Percentiles rank a stretch among this genome's conserved stretches.
These are phyloP conservation scores for Sebastolobus altivelis DNA, from an alignment of 2,797 vertebrate genomes.

Conservation along the genomic window DNA sequence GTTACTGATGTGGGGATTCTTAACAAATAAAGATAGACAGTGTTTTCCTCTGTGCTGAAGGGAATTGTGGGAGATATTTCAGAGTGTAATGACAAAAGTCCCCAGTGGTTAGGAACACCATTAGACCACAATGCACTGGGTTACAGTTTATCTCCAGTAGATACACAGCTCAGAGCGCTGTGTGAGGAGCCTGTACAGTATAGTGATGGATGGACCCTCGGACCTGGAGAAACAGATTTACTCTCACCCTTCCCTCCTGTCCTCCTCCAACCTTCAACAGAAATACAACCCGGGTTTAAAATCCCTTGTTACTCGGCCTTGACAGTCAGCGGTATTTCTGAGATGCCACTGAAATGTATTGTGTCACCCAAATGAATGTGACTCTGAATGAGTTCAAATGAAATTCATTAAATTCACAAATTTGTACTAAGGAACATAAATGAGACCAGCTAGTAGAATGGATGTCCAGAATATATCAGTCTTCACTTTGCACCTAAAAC, in stretches of 20 bases:
- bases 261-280: not conserved
- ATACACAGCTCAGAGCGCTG: not conserved
- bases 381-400: not conserved
- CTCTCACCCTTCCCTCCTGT: not conserved
- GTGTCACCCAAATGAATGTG: not conserved
- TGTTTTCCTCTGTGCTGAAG: constrained; percentile 12
- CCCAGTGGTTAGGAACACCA: not conserved
- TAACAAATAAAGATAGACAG: not conserved
- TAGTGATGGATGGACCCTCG: not conserved
- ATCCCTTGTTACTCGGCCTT: not conserved
- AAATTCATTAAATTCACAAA: not conserved
- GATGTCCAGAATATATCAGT: not conserved
- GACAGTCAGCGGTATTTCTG: not conserved
- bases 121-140: constrained; percentile 1
- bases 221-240: not conserved
- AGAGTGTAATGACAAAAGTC: constrained; percentile 1
- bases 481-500: not conserved
- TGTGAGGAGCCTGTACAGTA: not conserved
- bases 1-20: not conserved
- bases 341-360: not conserved
- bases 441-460: not conserved
- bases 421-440: not conserved
- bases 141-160: not conserved
- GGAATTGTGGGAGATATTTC: not conserved
- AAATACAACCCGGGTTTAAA: not conserved